Percentiles rank a stretch among this genome's conserved stretches.
phyloP scores from a whole-genome alignment of 2,797 vertebrate genomes.

The Corythornis leucogaster region DNA sequence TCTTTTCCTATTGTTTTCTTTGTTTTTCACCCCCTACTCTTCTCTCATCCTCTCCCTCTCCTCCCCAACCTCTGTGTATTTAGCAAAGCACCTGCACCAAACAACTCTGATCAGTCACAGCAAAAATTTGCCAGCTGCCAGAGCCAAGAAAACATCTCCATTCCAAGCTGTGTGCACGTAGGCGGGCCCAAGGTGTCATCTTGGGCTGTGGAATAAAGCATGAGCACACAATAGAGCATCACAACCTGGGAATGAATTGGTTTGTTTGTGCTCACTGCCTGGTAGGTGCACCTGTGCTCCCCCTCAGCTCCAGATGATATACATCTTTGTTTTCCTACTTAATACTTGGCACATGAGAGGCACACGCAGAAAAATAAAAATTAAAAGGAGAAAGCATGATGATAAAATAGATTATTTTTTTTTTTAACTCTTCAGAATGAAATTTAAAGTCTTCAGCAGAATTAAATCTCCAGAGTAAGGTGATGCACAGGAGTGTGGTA shows the following conservation, averaged over 20 bases:
- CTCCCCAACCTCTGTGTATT: background rate
- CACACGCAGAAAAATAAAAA: background rate
- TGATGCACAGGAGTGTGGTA: background rate
- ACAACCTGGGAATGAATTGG: conserved; percentile 47
- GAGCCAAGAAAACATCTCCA: conserved; percentile 32
- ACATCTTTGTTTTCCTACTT: conserved; percentile 40
- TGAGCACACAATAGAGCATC: background rate
- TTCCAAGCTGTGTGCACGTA: background rate
- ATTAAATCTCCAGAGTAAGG: background rate
- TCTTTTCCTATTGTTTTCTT: background rate
- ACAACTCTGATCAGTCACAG: background rate
- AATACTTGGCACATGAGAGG: conserved; percentile 31
- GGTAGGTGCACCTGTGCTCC: conserved; percentile 41
- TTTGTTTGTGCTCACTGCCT: conserved; percentile 23
- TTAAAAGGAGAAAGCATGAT: background rate
- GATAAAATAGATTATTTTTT: background rate
- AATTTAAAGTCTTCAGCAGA: background rate
- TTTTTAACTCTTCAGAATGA: background rate
- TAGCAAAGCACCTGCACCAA: background rate
- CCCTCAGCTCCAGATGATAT: conserved; percentile 38
- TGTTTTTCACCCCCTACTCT: background rate
- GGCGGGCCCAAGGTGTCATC: background rate
- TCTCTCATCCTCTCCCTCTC: background rate
- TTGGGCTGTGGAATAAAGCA: background rate
- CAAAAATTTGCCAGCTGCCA: background rate